Percentiles rank a stretch among this genome's conserved stretches.
Evolutionary conservation across 2,888 invertebrate genomes (phyloP).

Genomic region (Acronicta psi): DNA sequence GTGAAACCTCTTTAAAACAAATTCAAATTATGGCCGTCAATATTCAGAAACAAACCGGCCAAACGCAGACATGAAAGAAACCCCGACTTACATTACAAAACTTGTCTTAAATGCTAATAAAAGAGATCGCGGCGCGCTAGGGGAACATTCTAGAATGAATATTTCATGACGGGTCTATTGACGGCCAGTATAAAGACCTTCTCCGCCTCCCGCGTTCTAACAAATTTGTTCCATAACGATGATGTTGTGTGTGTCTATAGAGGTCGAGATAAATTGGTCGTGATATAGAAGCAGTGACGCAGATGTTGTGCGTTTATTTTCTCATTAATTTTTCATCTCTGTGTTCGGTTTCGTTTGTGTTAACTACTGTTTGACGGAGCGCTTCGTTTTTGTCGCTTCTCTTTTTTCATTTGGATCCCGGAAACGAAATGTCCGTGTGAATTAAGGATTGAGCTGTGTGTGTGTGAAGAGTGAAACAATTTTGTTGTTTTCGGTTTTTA

Average conservation of each 20-base stretch:
- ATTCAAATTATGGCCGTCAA: slow-evolving; percentile 66
- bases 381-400: slow-evolving; percentile 35
- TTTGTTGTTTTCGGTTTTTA: background rate
- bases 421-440: slow-evolving; percentile 27
- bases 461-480: slow-evolving; percentile 12
- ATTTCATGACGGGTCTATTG: slow-evolving; percentile 77
- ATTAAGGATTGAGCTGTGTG: slow-evolving; percentile 21
- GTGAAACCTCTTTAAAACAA: slow-evolving; percentile 38
- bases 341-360: slow-evolving; percentile 64
- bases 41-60: slow-evolving; percentile 64
- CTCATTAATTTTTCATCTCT: slow-evolving; percentile 79
- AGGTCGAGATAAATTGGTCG: slow-evolving; percentile 63
- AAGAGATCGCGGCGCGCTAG: slow-evolving; percentile 70
- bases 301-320: slow-evolving; percentile 79
- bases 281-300: slow-evolving; percentile 66
- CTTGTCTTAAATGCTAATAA: slow-evolving; percentile 84
- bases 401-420: slow-evolving; percentile 28
- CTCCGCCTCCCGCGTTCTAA: slow-evolving; percentile 42
- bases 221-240: slow-evolving; percentile 24
- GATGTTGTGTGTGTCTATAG: slow-evolving; percentile 45
- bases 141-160: slow-evolving; percentile 74
- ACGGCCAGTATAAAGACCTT: slow-evolving; percentile 64
- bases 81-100: slow-evolving; percentile 75
- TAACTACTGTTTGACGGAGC: slow-evolving; percentile 66
- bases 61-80: slow-evolving; percentile 67